A percentile compares a stretch with the other conserved stretches of the same genome.
Evolutionary conservation across 2,888 invertebrate genomes (phyloP).

Genomic region (Tiliacea aurago): DNA sequence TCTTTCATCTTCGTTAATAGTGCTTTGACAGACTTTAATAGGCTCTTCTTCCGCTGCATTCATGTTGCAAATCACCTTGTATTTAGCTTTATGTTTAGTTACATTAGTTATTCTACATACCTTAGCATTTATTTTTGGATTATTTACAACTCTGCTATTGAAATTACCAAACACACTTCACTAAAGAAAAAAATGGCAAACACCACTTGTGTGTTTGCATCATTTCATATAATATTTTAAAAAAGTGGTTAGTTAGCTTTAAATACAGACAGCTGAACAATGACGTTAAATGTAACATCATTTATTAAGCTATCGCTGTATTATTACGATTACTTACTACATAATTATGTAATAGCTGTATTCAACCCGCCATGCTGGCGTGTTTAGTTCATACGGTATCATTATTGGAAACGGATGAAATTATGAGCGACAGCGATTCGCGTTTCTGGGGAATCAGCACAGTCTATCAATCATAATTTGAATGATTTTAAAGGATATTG

Average conservation of each 20-base stretch:
- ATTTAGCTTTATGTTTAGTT: slow-evolving; percentile 20
- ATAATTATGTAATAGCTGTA: slow-evolving; percentile 9
- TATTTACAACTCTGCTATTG: not conserved
- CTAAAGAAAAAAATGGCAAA: not conserved
- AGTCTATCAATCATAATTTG: too few relatives aligned
- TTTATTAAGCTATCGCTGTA: not conserved
- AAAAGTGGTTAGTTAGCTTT: not conserved
- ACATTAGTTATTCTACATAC: not conserved
- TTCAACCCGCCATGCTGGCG: slow-evolving; percentile 12
- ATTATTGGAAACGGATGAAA: slow-evolving; percentile 5
- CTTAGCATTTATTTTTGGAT: not conserved
- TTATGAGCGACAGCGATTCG: slow-evolving; percentile 2
- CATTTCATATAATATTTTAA: not conserved
- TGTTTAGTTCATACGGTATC: slow-evolving; percentile 14
- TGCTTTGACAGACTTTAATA: slow-evolving; percentile 74
- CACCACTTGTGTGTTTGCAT: not conserved
- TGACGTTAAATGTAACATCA: slow-evolving; percentile 5
- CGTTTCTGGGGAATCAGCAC: not conserved
- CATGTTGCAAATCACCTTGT: slow-evolving; percentile 48
- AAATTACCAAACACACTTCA: not conserved
- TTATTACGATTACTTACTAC: slow-evolving; percentile 8
- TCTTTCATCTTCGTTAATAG: slow-evolving; percentile 75
- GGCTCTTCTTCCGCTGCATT: slow-evolving; percentile 62
- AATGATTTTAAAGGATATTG: too few relatives aligned
- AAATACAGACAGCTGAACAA: slow-evolving; percentile 5